Base-by-base conservation (phyloP, 2,113 vertebrate species). In the Alectura lathami region DNA sequence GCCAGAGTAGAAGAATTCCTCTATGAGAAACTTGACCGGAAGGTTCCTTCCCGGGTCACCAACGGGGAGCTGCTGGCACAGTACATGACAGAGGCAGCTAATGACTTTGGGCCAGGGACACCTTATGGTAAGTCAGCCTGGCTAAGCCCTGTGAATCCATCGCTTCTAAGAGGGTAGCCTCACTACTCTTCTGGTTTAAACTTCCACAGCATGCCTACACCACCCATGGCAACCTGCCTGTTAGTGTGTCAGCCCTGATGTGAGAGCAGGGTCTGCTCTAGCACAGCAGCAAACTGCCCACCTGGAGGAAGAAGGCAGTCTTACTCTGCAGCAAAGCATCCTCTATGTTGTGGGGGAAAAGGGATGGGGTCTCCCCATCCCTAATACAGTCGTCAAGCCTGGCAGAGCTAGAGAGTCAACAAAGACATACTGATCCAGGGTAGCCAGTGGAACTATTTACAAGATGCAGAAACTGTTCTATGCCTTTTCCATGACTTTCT, bases 1-100 rank as follows among this genome's bases (percentile, higher is more conserved):
- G 99, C 99, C 93, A 98, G 99, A 79, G 99, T 99, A 24, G 99
- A 99, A 85, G 99, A 99, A 96, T 99, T 99, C 97, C 98, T 99
- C 30, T 99, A 99, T 9, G 99, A 99, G 92, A 99, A 99, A 97
- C 97, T 99, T 22, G 99, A 99, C 95, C 96, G 98, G 92, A 99
- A 99, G 97, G 98, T 98, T 11, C 99, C 99, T 4, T 99, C 98
- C 5, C 97, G 99, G 64, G 98, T 98, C 86, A 99, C 99, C 84
- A 99, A 99, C 0, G 98, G 96, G 51, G 99, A 99, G 94, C 98
- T 99, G 86, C 96, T 99, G 97, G 99, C 99, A 13, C 99, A 99
- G 91, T 98, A 99, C 82, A 99, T 99, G 99, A 91, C 98, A 6
- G 99, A 99, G 38, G 99, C 99, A 8, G 98, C 98, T 36, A 98